Evolutionary conservation across 2,113 vertebrate genomes (phyloP), one percentile per base, ranked within the genome.

Genomic region (Cygnus buccinator): DNA sequence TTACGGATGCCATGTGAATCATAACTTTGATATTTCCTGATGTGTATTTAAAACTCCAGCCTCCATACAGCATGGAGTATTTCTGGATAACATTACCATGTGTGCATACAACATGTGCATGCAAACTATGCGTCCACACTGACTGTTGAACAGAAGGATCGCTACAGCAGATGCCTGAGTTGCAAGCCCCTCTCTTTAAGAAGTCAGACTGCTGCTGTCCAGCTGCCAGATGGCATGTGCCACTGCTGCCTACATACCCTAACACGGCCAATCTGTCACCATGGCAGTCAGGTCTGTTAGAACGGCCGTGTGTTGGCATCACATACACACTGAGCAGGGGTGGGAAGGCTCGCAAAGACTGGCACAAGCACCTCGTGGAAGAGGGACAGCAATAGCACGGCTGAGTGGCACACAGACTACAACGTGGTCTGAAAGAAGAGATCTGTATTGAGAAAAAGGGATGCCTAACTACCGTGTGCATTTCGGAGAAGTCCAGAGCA

Each of bases 21-120:
- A 94, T 85, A 75, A 80, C 89, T 96, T 37, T 22, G 93, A 94
- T 94, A 96, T 97, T 96, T 97, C 96, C 95, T 96, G 95, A 85
- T 87, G 89, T 83, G 94, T 95, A 96, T 94, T 94, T 96, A 97
- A 90, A 95, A 94, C 89, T 82, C 66, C 71, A 59, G 75, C 78
- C 86, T 85, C 84, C 77, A 82, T 90, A 87, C 79, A 87, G 84
- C 92, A 61, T 2, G 14, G 82, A 76, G 80, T 97, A 96, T 96
- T 97, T 95, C 95, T 96, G 93, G 93, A 89, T 9, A 95, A 92
- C 22, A 3, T 92, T 89, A 94, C 92, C 87, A 90, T 87, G 94
- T 90, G 92, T 95, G 89, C 68, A 82, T 63, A 91, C 80, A 96
- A 94, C 93, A 94, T 75, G 75, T 93, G 92, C 93, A 70, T 1